Evolutionary conservation across 1,140 invertebrate species (phyloP), one percentile per base, ranked within the genome.

Genomic region (Drosophila subobscura): DNA sequence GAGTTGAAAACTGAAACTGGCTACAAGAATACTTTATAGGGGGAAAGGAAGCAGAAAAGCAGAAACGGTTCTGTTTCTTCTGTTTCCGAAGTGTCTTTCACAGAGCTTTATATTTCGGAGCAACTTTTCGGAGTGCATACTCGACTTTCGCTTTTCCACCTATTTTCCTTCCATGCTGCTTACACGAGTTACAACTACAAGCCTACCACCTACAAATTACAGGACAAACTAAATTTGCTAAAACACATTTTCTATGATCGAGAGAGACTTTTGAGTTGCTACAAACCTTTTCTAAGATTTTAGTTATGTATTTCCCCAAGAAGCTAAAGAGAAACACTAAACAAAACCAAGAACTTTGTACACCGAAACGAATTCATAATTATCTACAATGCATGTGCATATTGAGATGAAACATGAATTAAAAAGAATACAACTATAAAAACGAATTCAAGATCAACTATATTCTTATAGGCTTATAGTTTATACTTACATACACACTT

Each of bases 291-390:
- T 75, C 47, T 76, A 64, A 22, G 54, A 55, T 50, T 63, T 85
- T 55, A 52, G 68, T 81, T 80, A 76, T 63, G 44, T 47, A 65
- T 57, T 72, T 75, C 64, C 60, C 53, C 55, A 52, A 70, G 42
- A 72, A 71, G 57, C 68, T 60, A 59, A 65, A 44, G 44, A 77
- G 44, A 72, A 72, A 72, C 71, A 81, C 77, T 78, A 81, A 89
- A 80, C 86, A 89, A 89, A 89, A 86, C 65, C 81, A 89, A 89
- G 73, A 89, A 89, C 86, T 89, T 89, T 89, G 86, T 89, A 89
- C 86, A 89, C 86, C 85, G 86, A 89, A 89, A 81, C 74, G 79
- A 89, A 89, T 89, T 86, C 77, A 81, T 89, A 88, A 84, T 79
- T 79, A 80, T 86, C 70, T 80, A 72, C 64, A 66, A 73, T 72